Base-by-base conservation (phyloP, 2,797 vertebrate genomes). In the Mus caroli region DNA sequence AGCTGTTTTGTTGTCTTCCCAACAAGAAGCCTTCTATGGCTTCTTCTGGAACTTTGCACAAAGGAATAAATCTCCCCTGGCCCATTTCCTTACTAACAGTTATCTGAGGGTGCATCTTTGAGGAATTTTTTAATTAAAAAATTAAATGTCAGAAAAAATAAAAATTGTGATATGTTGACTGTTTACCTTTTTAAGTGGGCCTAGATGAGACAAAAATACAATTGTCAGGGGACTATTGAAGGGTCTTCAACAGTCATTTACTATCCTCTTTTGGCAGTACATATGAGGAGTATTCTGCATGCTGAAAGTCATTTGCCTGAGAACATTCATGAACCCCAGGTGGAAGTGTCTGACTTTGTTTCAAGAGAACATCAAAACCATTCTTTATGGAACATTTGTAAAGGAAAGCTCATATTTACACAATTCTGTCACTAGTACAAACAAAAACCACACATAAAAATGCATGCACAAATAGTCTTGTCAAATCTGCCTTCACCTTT, bases 361-460 rank as follows among this genome's bases (percentile, higher is more conserved):
- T 88, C 6, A 10, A 54, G n/a, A 96, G 67, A 94, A 37, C 14
- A 71, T 64, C 9, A 79, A 46, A 89, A 96, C 24, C 26, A 52
- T 93, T 20, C n/a, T 52, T 90, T 64, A 0, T 62, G 43, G 28
- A 77, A 9, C 6, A 2, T 67, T 82, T 91, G 7, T 73, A 37
- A 54, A 90, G 75, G 3, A 7, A 88, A 64, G 0, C 14, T 88
- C 54, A 31, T 12, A 4, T 8, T 46, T 46, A 3, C 52, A 83
- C 75, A 77, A 24, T 79, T 58, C 43, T 12, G 83, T 34, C 46
- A 24, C 34, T 75, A 54, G 17, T 71, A 24, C 31, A 94, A 73
- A 76, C 86, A 91, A 86, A 89, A 40, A 52, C 54, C 73, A 88
- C 40, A 88, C 26, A 88, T 40, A 24, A 88, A 97, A 96, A 64